Evolutionary conservation across 2,113 vertebrate species (phyloP).

Genomic region (Oostethus manadensis): DNA sequence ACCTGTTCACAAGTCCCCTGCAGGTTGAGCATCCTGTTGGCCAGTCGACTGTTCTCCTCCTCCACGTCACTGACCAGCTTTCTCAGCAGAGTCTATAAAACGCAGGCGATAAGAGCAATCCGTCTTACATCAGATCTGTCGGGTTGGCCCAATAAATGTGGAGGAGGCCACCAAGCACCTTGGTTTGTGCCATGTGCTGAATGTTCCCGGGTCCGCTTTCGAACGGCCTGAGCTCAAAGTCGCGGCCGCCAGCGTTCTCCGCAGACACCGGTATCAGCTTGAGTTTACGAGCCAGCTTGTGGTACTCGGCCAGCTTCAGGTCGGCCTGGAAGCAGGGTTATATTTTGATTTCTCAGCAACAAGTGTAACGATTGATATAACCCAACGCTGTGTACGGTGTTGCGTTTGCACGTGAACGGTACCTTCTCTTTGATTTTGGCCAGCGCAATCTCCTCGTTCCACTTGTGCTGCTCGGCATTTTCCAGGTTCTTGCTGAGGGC

Average conservation of each 20-base stretch:
- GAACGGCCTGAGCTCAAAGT: slow-evolving; percentile 86
- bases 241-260: slow-evolving; percentile 84
- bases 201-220: slow-evolving; percentile 69
- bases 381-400: too few relatives aligned
- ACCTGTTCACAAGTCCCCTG: slow-evolving; percentile 73
- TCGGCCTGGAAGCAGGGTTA: slow-evolving; percentile 71
- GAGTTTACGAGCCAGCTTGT: slow-evolving; percentile 89
- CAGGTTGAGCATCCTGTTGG: slow-evolving; percentile 63
- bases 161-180: slow-evolving; percentile 62
- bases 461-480: slow-evolving; percentile 81
- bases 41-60: slow-evolving; percentile 63
- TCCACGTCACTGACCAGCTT: slow-evolving; percentile 70
- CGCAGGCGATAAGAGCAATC: neutral
- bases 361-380: too few relatives aligned
- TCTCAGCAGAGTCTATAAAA: slow-evolving; percentile 62
- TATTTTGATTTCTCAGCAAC: too few relatives aligned
- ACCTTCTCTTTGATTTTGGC: slow-evolving; percentile 87
- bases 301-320: slow-evolving; percentile 81
- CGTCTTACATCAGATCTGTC: neutral
- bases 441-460: slow-evolving; percentile 89
- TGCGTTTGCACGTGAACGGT: neutral
- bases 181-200: slow-evolving; percentile 80
- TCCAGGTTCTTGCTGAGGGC: slow-evolving; percentile 80
- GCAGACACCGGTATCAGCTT: slow-evolving; percentile 86
- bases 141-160: too few relatives aligned